phyloP scores from a whole-genome alignment of 2,113 vertebrate species.

The Falco punctatus region DNA sequence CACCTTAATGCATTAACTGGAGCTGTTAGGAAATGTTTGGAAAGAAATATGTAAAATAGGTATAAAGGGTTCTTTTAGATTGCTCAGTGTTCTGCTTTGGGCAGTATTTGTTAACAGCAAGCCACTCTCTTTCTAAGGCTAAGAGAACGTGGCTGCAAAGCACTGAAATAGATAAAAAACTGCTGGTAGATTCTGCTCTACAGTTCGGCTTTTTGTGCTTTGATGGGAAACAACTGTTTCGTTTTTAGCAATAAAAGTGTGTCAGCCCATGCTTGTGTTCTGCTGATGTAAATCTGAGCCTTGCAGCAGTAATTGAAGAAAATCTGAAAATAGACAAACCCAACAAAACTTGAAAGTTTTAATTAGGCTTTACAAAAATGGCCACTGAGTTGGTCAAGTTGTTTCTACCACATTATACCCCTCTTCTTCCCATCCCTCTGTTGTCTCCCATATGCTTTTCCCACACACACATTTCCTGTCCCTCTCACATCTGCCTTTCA shows the following conservation, averaged over 20 bases:
- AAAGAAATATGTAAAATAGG: constrained; percentile 49
- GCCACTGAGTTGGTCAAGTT: background rate
- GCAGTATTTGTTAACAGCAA: constrained; percentile 60
- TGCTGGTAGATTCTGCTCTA: background rate
- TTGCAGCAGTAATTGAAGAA: background rate
- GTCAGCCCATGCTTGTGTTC: background rate
- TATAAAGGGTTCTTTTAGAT: constrained; percentile 34
- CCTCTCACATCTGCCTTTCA: constrained; percentile 28
- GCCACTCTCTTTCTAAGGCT: background rate
- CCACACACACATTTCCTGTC: background rate
- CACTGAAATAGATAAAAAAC: constrained; percentile 27
- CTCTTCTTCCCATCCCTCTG: background rate
- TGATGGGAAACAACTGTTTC: constrained; percentile 9
- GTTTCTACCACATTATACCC: background rate
- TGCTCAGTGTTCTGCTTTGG: constrained; percentile 1
- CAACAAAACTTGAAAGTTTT: background rate
- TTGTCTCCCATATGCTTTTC: background rate
- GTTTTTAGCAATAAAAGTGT: background rate
- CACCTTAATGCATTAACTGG: constrained; percentile 3
- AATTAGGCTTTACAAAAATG: background rate
- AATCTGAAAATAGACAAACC: background rate
- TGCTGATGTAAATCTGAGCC: background rate
- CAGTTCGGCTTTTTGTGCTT: constrained; percentile 30
- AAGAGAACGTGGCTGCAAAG: background rate
- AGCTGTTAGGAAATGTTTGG: constrained; percentile 32